phyloP scores from a whole-genome alignment of 2,113 vertebrate species.

The Ptilonorhynchus violaceus region DNA sequence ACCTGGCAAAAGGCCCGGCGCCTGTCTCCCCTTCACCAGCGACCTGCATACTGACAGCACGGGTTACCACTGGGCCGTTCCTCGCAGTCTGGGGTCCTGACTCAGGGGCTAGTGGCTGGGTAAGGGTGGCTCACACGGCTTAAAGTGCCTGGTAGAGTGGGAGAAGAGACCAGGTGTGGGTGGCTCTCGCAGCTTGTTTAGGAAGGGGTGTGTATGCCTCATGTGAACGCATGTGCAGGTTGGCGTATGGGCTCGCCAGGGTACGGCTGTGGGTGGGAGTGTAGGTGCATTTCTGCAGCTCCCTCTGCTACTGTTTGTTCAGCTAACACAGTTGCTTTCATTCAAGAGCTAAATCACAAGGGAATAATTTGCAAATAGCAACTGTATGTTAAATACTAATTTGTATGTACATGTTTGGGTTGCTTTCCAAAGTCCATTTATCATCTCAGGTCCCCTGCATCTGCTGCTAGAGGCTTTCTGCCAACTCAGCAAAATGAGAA shows the following conservation, averaged over 20 bases:
- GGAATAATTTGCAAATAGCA: slow-evolving; percentile 65
- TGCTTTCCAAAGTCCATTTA: slow-evolving; percentile 60
- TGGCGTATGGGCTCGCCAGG: rapidly evolving
- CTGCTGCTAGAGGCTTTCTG: slow-evolving; percentile 37
- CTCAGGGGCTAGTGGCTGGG: not conserved
- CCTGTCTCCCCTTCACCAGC: not conserved
- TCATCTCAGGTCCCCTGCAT: slow-evolving; percentile 48
- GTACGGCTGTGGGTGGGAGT: not conserved
- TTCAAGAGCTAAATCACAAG: slow-evolving; percentile 43
- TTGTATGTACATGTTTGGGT: slow-evolving; percentile 67
- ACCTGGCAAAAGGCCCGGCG: not conserved
- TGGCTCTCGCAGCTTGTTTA: not conserved
- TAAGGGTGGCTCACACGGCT: rapidly evolving
- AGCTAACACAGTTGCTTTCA: slow-evolving; percentile 31
- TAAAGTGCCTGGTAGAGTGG: not conserved
- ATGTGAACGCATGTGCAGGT: rapidly evolving
- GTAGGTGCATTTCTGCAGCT: not conserved
- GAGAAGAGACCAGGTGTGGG: not conserved
- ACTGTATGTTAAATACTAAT: slow-evolving; percentile 68
- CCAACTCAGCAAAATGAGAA: slow-evolving; percentile 46
- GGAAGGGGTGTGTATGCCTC: not conserved
- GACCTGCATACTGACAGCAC: rapidly evolving
- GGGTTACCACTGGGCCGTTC: not conserved
- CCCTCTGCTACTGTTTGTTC: slow-evolving; percentile 48
- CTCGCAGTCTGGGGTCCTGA: not conserved